These are phyloP conservation scores for Leucophenga montana DNA, from an alignment of 2,888 invertebrate genomes.

Conservation along the genomic window DNA sequence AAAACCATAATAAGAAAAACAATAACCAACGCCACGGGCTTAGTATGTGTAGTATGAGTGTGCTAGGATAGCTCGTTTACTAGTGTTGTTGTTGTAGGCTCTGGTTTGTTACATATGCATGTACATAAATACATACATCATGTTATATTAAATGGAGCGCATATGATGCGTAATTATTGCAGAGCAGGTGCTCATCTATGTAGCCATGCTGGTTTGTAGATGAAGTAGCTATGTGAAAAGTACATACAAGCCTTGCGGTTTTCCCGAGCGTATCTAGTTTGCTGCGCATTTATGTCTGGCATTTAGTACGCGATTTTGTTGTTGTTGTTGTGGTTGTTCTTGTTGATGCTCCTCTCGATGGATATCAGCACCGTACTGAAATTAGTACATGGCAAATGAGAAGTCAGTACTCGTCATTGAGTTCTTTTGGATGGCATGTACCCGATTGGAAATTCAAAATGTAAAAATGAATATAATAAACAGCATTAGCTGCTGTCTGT, in stretches of 20 bases:
- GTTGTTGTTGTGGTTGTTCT: too few relatives aligned
- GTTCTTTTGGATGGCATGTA: not conserved
- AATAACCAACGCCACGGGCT: not conserved
- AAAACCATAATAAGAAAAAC: not conserved
- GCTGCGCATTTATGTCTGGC: conserved; percentile 1
- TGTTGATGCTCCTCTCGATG: too few relatives aligned
- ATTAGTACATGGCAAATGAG: not conserved
- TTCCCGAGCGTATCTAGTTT: not conserved
- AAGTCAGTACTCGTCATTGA: not conserved
- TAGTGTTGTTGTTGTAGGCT: not conserved
- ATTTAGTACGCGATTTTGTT: not conserved
- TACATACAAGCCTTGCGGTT: not conserved
- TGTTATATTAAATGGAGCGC: conserved; percentile 13
- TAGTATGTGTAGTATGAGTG: not conserved
- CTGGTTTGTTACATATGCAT: not conserved
- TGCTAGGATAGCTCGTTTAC: not conserved
- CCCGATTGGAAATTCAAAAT: conserved; percentile 5
- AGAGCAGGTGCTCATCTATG: too few relatives aligned
- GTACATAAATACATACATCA: conserved; percentile 4
- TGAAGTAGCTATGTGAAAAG: not conserved
- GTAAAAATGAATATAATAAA: too few relatives aligned
- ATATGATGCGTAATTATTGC: conserved; percentile 15
- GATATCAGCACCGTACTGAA: too few relatives aligned
- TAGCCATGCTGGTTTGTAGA: not conserved
- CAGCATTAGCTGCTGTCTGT: too few relatives aligned